Evolutionary conservation across 2,888 invertebrate species (phyloP).

Genomic region (Tetragnatha montana): DNA sequence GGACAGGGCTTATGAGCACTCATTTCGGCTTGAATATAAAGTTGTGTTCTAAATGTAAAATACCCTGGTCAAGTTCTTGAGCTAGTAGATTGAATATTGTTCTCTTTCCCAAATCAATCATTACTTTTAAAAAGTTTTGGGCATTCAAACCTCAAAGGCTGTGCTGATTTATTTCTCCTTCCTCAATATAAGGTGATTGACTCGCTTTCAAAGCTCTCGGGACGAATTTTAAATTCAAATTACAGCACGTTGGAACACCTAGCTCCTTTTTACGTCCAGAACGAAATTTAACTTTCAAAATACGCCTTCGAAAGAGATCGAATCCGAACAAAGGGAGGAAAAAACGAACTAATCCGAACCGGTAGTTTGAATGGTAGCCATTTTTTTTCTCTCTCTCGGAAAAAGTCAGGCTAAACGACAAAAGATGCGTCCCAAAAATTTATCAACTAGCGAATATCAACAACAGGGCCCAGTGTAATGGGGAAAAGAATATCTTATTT

Average conservation of each 20-base stretch:
- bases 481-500: slow-evolving; percentile 47
- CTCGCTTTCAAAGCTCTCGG: slow-evolving; percentile 14
- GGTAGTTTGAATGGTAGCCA: slow-evolving; percentile 7
- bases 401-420: slow-evolving; percentile 23
- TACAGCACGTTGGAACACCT: slow-evolving; percentile 24
- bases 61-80: too few relatives aligned
- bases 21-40: too few relatives aligned
- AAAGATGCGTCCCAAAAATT: slow-evolving; percentile 40
- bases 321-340: slow-evolving; percentile 36
- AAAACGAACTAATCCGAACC: slow-evolving; percentile 43
- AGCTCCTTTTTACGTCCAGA: slow-evolving; percentile 28
- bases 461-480: slow-evolving; percentile 13
- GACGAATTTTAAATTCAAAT: slow-evolving; percentile 57
- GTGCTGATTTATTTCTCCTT: slow-evolving; percentile 10
- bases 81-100: not conserved
- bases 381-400: not conserved
- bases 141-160: not conserved
- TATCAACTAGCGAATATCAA: slow-evolving; percentile 35
- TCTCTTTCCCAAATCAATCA: not conserved
- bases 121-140: not conserved
- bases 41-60: too few relatives aligned
- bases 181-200: slow-evolving; percentile 12
- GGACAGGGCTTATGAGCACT: too few relatives aligned
- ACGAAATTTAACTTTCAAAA: slow-evolving; percentile 56
- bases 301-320: slow-evolving; percentile 48